Evolutionary conservation across 2,797 vertebrate species (phyloP).

Genomic region (Acestrorhynchus altus): DNA sequence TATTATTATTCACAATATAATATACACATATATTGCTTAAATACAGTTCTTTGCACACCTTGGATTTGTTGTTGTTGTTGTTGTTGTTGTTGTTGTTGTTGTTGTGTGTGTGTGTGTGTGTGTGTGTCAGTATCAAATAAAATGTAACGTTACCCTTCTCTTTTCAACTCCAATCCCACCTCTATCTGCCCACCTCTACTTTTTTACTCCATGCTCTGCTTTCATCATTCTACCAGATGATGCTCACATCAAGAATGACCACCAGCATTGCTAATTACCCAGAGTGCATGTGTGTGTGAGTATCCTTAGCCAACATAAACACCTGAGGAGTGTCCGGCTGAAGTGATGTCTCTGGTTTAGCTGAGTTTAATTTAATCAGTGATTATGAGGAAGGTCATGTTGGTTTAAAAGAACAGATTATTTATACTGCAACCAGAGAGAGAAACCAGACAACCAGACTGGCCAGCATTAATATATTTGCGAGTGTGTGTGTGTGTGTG

Average conservation of each 20-base stretch:
- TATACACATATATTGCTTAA: no score
- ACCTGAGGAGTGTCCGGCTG: constrained; percentile 38
- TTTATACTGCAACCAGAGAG: constrained; percentile 47
- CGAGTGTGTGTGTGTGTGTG: constrained; percentile 24
- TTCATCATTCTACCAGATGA: constrained; percentile 24
- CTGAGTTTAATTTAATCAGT: constrained; percentile 39
- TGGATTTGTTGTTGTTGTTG: background rate
- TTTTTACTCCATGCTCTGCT: background rate
- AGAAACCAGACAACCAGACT: constrained; percentile 34
- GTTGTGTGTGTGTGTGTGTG: background rate
- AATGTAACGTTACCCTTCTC: background rate
- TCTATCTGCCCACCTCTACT: background rate
- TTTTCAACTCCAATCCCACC: background rate
- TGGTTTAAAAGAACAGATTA: constrained; percentile 50
- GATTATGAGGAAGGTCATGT: constrained; percentile 43
- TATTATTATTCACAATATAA: no score
- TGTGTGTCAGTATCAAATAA: no score
- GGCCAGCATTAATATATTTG: constrained; percentile 8
- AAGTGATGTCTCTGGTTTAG: constrained; percentile 37
- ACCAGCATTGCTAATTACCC: constrained; percentile 7
- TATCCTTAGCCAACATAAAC: constrained; percentile 49
- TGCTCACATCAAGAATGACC: constrained; percentile 10
- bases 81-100: no score
- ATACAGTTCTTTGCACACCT: background rate
- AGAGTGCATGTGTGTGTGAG: constrained; percentile 2